Percentiles rank a stretch among this genome's conserved stretches.
These are phyloP conservation scores for Antechinus stuartii DNA, from an alignment of 2,113 vertebrate species.

Conservation along the genomic window DNA sequence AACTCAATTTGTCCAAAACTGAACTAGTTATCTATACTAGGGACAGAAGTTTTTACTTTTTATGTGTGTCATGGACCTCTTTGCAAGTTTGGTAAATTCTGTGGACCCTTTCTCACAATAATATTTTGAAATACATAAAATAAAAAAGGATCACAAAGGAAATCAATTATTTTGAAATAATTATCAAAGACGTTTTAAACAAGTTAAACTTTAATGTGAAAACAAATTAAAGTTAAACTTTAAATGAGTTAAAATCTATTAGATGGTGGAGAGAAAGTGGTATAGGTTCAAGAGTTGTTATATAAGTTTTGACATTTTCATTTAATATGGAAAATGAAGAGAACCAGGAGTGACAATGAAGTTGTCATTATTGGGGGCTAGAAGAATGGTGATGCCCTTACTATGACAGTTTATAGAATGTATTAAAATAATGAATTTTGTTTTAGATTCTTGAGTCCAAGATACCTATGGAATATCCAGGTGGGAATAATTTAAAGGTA, in stretches of 20 bases:
- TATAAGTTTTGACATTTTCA: neutral
- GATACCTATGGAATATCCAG: neutral
- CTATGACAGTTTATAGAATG: neutral
- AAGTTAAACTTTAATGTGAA: neutral
- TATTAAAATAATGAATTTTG: neutral
- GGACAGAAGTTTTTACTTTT: neutral
- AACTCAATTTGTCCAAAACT: neutral
- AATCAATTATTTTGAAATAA: neutral
- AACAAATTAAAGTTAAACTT: no score
- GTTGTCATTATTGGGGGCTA: no score
- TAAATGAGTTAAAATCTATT: neutral
- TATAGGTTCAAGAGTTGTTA: neutral
- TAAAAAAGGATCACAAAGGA: neutral
- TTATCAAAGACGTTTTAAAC: neutral
- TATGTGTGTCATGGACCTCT: neutral
- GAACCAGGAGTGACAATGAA: neutral
- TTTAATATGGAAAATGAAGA: neutral
- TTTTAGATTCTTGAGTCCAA: neutral
- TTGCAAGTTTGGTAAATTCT: neutral
- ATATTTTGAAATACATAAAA: neutral
- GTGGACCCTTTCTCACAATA: neutral
- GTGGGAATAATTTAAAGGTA: neutral
- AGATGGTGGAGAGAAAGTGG: neutral
- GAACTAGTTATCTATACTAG: neutral
- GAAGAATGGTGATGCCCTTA: neutral